Percentiles rank a stretch among this genome's conserved stretches.
These are phyloP conservation scores for Atrichornis clamosus DNA, from an alignment of 2,113 vertebrate species.

Conservation along the genomic window DNA sequence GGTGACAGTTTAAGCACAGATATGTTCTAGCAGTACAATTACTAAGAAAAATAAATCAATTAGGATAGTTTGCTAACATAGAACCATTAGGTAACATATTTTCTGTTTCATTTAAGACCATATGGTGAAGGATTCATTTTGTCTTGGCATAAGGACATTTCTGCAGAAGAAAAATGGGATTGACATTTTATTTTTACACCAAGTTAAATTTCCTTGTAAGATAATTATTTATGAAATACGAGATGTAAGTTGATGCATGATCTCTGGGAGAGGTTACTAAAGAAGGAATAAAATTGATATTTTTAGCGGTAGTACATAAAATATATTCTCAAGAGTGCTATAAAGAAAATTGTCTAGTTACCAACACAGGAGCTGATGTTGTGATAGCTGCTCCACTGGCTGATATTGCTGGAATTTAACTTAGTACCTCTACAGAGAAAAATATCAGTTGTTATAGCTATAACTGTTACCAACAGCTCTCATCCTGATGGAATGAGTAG, in stretches of 20 bases:
- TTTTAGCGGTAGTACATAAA: slow-evolving; percentile 35
- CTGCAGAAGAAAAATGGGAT: slow-evolving; percentile 38
- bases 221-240: slow-evolving; percentile 55
- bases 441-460: background rate
- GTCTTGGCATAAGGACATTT: slow-evolving; percentile 3
- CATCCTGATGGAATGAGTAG: background rate
- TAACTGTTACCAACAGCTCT: background rate
- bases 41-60: slow-evolving; percentile 42
- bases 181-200: slow-evolving; percentile 56
- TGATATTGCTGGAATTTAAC: background rate
- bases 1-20: background rate
- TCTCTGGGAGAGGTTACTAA: slow-evolving; percentile 34
- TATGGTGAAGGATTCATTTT: slow-evolving; percentile 45
- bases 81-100: background rate
- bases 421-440: background rate
- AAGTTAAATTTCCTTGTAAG: slow-evolving; percentile 43
- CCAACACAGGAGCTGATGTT: background rate
- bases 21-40: background rate
- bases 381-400: background rate
- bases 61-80: slow-evolving; percentile 47
- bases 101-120: slow-evolving; percentile 26
- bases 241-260: slow-evolving; percentile 10
- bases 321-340: background rate
- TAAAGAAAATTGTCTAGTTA: slow-evolving; percentile 27
- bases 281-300: slow-evolving; percentile 24